phyloP scores from a whole-genome alignment of 2,888 invertebrate genomes.

The Caenorhabditis imperialis region DNA sequence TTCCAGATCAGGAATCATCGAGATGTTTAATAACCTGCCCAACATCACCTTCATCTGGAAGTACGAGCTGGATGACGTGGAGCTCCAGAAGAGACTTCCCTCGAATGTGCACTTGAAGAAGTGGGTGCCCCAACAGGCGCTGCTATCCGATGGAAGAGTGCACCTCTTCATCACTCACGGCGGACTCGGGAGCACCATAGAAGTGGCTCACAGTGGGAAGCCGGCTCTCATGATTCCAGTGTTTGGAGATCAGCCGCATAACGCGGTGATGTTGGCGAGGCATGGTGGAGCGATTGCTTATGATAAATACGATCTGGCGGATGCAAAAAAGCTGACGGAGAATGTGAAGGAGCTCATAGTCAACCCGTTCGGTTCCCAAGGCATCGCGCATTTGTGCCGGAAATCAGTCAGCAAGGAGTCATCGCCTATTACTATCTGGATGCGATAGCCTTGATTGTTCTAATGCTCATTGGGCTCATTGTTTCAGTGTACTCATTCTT shows the following conservation, averaged over 20 bases:
- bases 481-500: no score
- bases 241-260: constrained; percentile 10
- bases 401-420: background rate
- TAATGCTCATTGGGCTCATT: no score
- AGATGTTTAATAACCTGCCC: constrained; percentile 23
- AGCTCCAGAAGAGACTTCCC: background rate
- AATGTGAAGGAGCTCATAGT: background rate
- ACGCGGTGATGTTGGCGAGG: constrained; percentile 12
- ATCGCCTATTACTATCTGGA: constrained; percentile 14
- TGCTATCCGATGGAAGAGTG: constrained; percentile 16
- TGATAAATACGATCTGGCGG: constrained; percentile 7
- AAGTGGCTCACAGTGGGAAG: constrained; percentile 15
- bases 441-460: no score
- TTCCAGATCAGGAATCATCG: constrained; percentile 10
- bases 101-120: constrained; percentile 26
- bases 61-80: constrained; percentile 18
- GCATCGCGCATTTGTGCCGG: constrained; percentile 6
- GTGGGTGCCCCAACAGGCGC: constrained; percentile 28
- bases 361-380: constrained; percentile 13
- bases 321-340: constrained; percentile 12
- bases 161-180: constrained; percentile 27
- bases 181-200: constrained; percentile 38
- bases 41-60: constrained; percentile 36
- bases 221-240: constrained; percentile 16
- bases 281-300: constrained; percentile 18